Percentiles rank a stretch among this genome's conserved stretches.
phyloP scores from a whole-genome alignment of 2,797 vertebrate species.

The Chiroxiphia lanceolata region DNA sequence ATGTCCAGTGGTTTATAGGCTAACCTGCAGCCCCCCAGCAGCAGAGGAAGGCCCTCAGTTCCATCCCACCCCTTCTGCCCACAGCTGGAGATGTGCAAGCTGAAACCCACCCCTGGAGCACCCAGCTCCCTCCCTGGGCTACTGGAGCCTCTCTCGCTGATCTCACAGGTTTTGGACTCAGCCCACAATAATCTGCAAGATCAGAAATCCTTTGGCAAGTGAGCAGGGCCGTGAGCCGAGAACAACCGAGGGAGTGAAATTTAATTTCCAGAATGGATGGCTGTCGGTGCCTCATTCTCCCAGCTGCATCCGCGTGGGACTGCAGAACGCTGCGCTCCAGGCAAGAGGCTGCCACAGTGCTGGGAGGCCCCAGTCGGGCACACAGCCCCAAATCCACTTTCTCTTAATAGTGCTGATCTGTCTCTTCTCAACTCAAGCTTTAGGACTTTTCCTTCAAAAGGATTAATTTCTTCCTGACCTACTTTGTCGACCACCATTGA shows the following conservation, averaged over 20 bases:
- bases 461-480: not conserved
- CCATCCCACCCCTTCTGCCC: not conserved
- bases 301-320: not conserved
- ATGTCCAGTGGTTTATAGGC: not conserved
- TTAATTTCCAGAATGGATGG: slow-evolving; percentile 26
- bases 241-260: not conserved
- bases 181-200: not conserved
- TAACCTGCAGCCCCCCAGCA: not conserved
- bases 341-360: rapidly evolving
- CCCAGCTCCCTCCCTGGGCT: not conserved
- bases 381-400: not conserved
- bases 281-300: not conserved
- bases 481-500: rapidly evolving
- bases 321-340: not conserved
- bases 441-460: not conserved
- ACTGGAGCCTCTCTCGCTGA: not conserved
- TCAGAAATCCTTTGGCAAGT: not conserved
- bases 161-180: not conserved
- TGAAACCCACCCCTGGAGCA: not conserved
- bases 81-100: not conserved
- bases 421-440: not conserved
- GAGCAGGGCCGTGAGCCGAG: not conserved
- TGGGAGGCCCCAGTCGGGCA: not conserved
- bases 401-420: not conserved
- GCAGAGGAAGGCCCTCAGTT: not conserved